Percentiles rank a stretch among this genome's conserved stretches.
Conservation (phyloP, 1,140 invertebrate genomes). For the Macrocentrus cingulum region DNA sequence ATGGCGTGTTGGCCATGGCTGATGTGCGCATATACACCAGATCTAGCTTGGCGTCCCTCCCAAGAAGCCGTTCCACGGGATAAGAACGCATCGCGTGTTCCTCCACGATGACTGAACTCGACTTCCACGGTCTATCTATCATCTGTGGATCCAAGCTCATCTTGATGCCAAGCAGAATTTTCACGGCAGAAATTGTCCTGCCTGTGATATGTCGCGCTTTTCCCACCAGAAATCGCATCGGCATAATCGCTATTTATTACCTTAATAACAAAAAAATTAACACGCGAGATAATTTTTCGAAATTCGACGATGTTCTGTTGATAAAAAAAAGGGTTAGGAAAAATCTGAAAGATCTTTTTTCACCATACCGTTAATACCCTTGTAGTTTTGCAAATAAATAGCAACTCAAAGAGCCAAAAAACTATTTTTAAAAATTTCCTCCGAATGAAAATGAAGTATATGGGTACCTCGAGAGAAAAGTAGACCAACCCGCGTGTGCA, state of each 20-base stretch:
- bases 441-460: too few species aligned
- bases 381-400: too few species aligned
- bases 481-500: too few species aligned
- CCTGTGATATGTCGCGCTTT: background rate
- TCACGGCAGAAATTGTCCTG: constrained; percentile 24
- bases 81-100: constrained; percentile 31
- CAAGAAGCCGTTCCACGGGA: constrained; percentile 15
- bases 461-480: too few species aligned
- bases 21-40: constrained; percentile 5
- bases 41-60: constrained; percentile 18
- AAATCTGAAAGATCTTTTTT: too few species aligned
- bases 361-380: too few species aligned
- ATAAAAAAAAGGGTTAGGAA: too few species aligned
- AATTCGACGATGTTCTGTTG: too few species aligned
- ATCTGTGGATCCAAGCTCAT: constrained; percentile 25
- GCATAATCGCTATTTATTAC: background rate
- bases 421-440: too few species aligned
- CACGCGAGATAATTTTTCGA: too few species aligned
- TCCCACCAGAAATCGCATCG: background rate
- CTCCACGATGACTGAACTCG: constrained; percentile 33
- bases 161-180: constrained; percentile 24
- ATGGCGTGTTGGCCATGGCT: constrained; percentile 23
- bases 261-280: too few species aligned
- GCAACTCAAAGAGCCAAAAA: too few species aligned
- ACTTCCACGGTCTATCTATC: constrained; percentile 28